Evolutionary conservation across 2,113 vertebrate species (phyloP).

Genomic region (Macrotus californicus): DNA sequence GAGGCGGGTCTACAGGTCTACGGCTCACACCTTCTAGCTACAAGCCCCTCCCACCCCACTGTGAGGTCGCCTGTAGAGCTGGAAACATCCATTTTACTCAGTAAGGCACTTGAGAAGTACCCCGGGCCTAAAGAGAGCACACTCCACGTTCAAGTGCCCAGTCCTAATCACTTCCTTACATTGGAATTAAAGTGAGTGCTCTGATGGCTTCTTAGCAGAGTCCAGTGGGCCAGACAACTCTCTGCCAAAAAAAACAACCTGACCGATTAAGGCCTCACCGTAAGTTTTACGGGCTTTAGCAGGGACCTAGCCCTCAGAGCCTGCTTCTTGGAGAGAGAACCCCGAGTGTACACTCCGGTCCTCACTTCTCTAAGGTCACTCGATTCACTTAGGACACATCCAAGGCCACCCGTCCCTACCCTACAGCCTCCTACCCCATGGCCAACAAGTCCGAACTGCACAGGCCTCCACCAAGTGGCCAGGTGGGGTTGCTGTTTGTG

Average conservation of each 20-base stretch:
- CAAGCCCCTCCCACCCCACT: too few relatives aligned
- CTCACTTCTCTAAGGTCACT: neutral
- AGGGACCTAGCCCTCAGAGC: neutral
- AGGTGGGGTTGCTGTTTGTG: neutral
- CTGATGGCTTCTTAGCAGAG: neutral
- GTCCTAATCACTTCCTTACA: neutral
- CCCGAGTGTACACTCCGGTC: neutral
- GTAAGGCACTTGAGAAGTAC: neutral
- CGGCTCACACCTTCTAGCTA: too few relatives aligned
- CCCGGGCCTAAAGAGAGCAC: neutral
- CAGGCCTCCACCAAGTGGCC: neutral
- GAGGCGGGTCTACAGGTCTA: neutral
- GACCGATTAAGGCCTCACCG: neutral
- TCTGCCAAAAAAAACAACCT: neutral
- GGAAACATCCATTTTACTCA: conserved; percentile 27
- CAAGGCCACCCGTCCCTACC: neutral
- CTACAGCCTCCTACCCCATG: too few relatives aligned
- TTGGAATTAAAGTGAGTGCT: neutral
- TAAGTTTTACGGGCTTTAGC: neutral
- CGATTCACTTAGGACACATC: neutral
- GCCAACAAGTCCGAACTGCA: neutral
- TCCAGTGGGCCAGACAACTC: neutral
- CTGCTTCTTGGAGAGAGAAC: neutral
- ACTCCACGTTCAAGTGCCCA: conserved; percentile 38
- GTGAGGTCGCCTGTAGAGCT: neutral